Base-by-base conservation (phyloP, 2,797 vertebrate species). In the Hypotaenidia philippensis region DNA sequence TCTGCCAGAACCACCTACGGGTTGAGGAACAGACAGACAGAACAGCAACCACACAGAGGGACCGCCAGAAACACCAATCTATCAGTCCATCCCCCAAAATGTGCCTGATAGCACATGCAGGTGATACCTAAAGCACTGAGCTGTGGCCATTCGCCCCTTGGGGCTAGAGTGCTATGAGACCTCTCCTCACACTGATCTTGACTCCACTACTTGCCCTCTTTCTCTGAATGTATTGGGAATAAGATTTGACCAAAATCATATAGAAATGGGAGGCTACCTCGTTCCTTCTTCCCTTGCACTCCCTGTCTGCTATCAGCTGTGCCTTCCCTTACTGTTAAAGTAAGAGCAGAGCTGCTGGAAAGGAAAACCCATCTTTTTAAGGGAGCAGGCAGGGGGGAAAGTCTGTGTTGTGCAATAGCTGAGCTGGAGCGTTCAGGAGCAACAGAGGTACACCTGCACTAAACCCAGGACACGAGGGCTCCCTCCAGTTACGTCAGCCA, bases 31-130 rank as follows among this genome's bases (percentile, higher is more conserved):
- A 75, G 27, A 40, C 53, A 75, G 32, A 26, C 36, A 66, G 49
- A 78, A 61, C 1, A 1, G 27, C 55, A 27, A 50, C 27, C 44
- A 7, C 20, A 20, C 47, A 59, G 44, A 0, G 1, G 44, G 38
- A 52, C 55, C 49, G 59, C 26, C 16, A 69, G 89, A 40, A 81
- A 16, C 53, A 52, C 20, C 13, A 80, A 4, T 12, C 1, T 20
- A 36, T 10, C 6, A 3, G 16, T 32, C 16, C 21, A 20, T 16
- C 11, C 31, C 36, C 23, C 10, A 4, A 25, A 71, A 36, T 2
- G 8, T 44, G 57, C 40, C 44, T 11, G 23, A 23, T 40, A 15
- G 29, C 25, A 59, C 32, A 6, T 0, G 0, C 0, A 0, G 27
- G 50, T 40, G 29, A 27, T 17, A 61, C 8, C 27, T 41, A 61